Evolutionary conservation across 2,888 invertebrate genomes (phyloP), one percentile per base, ranked within the genome.

Genomic region (Coenonympha glycerion): DNA sequence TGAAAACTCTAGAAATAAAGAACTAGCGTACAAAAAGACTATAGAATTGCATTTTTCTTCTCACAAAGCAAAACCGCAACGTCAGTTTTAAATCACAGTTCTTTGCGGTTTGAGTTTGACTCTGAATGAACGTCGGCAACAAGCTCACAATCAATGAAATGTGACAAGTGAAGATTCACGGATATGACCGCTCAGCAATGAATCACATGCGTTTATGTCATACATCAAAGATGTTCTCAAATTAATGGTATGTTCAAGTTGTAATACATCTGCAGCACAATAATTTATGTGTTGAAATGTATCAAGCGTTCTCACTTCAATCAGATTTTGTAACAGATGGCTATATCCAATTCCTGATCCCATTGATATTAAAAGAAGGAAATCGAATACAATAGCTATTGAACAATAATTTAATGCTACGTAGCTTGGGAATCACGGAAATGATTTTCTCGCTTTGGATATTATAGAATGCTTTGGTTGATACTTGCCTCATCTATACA

Each of bases 151-250:
- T 24, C 44, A 45, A 24, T 40, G 22, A 48, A 53, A 46, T 41
- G 15, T 46, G 40, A 31, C 47, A 42, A 28, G 41, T 46, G 15
- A 22, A 53, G 41, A 48, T 48, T 31, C 44, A 44, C 44, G 26
- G 36, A 52, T 45, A 30, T 40, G 48, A 45, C 48, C n/a, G 37
- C 56, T 18, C 21, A 33, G 24, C 45, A 53, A 56, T 56, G 41
- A 48, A 56, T 56, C 50, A 51, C 47, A 30, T 36, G 41, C 40
- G 42, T 39, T 39, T 39, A 30, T 16, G 6, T 31, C 36, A 49
- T 28, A 52, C 47, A 55, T 55, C 52, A 55, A 55, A 55, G 40
- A 45, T 52, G 33, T 46, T 48, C 34, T 37, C 31, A 15, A 36
- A 55, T 55, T 48, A 52, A 48, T 51, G 45, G 51, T 45, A 40